Percentiles rank a stretch among this genome's conserved stretches.
phyloP scores from a whole-genome alignment of 2,888 invertebrate species.

The Altica lythri region DNA sequence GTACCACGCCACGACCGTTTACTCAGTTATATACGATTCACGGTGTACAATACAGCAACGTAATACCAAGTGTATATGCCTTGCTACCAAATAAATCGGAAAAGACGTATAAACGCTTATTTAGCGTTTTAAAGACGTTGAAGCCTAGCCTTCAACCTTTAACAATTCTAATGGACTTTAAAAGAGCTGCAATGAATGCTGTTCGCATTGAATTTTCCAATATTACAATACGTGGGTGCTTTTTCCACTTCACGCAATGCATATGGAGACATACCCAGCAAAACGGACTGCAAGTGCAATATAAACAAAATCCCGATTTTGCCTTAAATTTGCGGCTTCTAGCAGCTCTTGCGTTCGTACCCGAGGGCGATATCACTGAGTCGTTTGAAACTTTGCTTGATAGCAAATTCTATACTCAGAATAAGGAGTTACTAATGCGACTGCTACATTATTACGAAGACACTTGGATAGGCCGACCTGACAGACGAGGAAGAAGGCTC shows the following conservation, averaged over 20 bases:
- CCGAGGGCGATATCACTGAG: not conserved
- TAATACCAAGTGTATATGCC: conserved; percentile 5
- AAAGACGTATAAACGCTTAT: not conserved
- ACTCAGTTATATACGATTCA: not conserved
- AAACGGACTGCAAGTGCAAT: not conserved
- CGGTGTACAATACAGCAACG: conserved; percentile 6
- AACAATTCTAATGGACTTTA: not conserved
- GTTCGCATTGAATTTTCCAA: not conserved
- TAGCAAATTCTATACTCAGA: not conserved
- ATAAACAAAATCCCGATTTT: not conserved
- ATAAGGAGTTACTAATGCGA: not conserved
- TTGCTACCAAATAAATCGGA: conserved; percentile 2
- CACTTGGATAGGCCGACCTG: not conserved
- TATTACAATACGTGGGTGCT: not conserved
- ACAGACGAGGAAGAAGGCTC: not conserved
- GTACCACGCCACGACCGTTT: not conserved
- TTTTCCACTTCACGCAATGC: conserved; percentile 5
- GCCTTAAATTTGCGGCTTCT: not conserved
- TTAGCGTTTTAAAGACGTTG: not conserved
- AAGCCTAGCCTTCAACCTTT: not conserved
- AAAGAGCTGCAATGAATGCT: conserved; percentile 5
- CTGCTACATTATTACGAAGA: not conserved
- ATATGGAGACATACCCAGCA: not conserved
- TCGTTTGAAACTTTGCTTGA: not conserved
- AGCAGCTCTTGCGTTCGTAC: not conserved